Base-by-base conservation (phyloP, 2,888 invertebrate species). In the Phania funesta region DNA sequence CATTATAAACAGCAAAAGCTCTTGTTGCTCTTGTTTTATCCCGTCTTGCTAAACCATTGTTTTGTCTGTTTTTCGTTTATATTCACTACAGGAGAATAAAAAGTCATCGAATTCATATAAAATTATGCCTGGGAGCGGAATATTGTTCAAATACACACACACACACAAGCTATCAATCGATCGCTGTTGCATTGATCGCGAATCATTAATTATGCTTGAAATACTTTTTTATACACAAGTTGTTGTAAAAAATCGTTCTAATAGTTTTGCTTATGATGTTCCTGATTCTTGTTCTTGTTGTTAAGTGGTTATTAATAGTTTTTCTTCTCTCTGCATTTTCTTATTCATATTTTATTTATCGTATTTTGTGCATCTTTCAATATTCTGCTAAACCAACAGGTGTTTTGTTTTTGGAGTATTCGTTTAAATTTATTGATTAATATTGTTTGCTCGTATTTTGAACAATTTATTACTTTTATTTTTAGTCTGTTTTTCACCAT, bases 121-220 rank as follows among this genome's bases (percentile, higher is more conserved):
- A 48, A 38, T 52, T 46, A 52, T 76, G 56, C 62, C 73, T 50
- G 50, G 46, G 38, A 82, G 82, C 68, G 60, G 52, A 18, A 44
- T 52, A 26, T 18, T 46, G 32, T 32, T 20, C 7, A 24, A 56
- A 29, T 3, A 46, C 35, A 13, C 29, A 50, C 7, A 70, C 74
- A 78, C 22, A 44, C 5, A 16, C 4, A 13, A 32, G 7, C 81
- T 68, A 85, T 84, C 83, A 79, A 84, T 85, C 84, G 82, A 83
- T 84, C 62, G 80, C 41, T 78, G 68, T 54, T 80, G 86, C 86
- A 88, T 86, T 87, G 88, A 89, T 88, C 86, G 87, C 84, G 83
- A 85, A 86, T 85, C 88, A 89, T 89, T 89, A 89, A 89, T 89
- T 87, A 87, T 86, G 84, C 85, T 75, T 78, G 32, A 86, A 86